Base-by-base conservation (phyloP, 2,113 vertebrate species). In the Rutilus rutilus region DNA sequence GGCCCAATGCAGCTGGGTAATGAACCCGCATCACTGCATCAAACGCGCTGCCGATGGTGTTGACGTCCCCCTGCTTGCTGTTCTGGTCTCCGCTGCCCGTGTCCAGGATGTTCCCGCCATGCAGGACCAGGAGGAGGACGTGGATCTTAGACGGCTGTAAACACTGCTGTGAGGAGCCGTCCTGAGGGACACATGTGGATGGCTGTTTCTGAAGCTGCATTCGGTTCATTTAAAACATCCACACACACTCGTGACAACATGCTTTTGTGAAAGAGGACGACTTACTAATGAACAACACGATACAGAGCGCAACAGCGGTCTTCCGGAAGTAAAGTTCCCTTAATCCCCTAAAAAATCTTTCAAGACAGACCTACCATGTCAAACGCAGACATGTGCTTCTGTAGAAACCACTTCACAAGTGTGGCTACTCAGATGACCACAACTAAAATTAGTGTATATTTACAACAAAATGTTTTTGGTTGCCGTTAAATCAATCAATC, bases 101-200 rank as follows among this genome's bases (percentile, higher is more conserved):
- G 88, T 99, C 98, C 94, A 99, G 95, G 93, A 99, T 98, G 94
- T 97, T 99, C 10, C 98, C 98, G 15, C 97, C 98, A 0, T 99
- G 98, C 50, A 99, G 95, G 45, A 99, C 95, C 94, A 99, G 88
- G 90, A 99, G 67, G 69, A 90, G 85, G 71, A 90, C 89, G 10
- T 90, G 87, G 60, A 90, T 84, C 78, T 86, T 90, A 6, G 87
- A 86, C 11, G 89, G 45, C 82, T 90, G 89, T 59, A 86, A 60
- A 14, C 82, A 78, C 85, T 88, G 89, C 78, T 86, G 87, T 12
- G 82, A 62, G 11, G 86, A 78, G 59, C 74, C 11, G 4, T 86
- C 86, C 88, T 87, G 47, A 75, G 65, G 47, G 77, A 86, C 30
- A 62, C 79, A 81, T 81, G 47, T 50, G 25, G n/a, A 81, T 15